These are phyloP conservation scores for Sesamia nonagrioides DNA, from an alignment of 1,140 invertebrate genomes.

Conservation along the genomic window DNA sequence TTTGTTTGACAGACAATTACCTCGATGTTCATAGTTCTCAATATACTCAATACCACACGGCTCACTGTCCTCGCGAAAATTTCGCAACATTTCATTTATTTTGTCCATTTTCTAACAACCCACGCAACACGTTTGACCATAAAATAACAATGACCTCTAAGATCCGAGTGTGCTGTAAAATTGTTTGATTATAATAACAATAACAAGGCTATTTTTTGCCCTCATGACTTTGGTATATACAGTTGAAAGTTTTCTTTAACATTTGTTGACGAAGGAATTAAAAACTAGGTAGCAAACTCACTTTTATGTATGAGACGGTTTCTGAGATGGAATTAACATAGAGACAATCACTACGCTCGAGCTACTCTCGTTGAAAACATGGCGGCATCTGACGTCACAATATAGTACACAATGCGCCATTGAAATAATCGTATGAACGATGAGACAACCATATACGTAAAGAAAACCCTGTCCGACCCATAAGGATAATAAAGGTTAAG, in stretches of 20 bases:
- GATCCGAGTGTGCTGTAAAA: neutral
- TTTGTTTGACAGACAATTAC: too few relatives aligned
- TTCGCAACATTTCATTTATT: neutral
- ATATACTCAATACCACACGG: neutral
- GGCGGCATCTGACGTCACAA: conserved; percentile 20
- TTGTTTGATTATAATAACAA: neutral
- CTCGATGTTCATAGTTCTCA: neutral
- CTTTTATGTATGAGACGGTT: conserved; percentile 3
- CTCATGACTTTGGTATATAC: neutral
- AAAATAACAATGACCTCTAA: neutral
- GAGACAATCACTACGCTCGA: neutral
- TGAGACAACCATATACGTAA: conserved; percentile 21
- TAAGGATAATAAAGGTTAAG: too few relatives aligned
- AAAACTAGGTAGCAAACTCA: neutral
- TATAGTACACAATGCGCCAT: conserved; percentile 22
- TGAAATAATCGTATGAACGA: conserved; percentile 20
- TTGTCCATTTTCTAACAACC: neutral
- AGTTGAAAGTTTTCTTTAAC: neutral
- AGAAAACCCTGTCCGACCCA: too few relatives aligned
- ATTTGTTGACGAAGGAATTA: neutral
- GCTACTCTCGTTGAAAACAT: conserved; percentile 8
- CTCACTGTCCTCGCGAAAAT: neutral
- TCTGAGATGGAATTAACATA: conserved; percentile 17
- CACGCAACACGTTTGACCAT: neutral
- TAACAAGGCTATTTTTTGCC: neutral